These are phyloP conservation scores for Danio kyathit DNA, from an alignment of 2,797 vertebrate genomes.

Conservation along the genomic window DNA sequence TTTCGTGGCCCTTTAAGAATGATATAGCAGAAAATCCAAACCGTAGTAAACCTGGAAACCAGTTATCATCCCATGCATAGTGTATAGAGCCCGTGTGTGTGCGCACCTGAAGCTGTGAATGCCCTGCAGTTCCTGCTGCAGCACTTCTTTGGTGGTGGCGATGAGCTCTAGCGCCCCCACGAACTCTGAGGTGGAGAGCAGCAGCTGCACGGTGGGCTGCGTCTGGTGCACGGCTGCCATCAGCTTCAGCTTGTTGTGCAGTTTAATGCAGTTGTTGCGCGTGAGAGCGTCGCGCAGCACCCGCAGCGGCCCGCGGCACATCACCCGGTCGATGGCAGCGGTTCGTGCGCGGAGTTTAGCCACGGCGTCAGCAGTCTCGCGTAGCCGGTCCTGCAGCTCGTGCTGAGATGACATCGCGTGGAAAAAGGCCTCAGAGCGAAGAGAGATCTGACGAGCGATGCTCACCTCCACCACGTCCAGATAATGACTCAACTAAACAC, in stretches of 20 bases:
- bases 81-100: too few species aligned
- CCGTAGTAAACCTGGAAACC: too few species aligned
- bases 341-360: constrained; percentile 90
- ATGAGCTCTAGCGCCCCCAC: constrained; percentile 98
- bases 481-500: constrained; percentile 92
- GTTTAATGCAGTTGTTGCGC: constrained; percentile 90
- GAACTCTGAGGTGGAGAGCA: constrained; percentile 95
- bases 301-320: constrained; percentile 91
- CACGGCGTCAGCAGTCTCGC: constrained; percentile 90
- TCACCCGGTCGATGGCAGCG: constrained; percentile 88
- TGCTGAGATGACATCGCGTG: constrained; percentile 99
- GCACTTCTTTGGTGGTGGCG: constrained; percentile 95
- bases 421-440: constrained; percentile 98
- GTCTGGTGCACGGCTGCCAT: constrained; percentile 99
- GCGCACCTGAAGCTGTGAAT: constrained; percentile 71
- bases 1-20: too few species aligned
- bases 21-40: too few species aligned
- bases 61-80: too few species aligned
- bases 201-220: constrained; percentile 96
- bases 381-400: constrained; percentile 96
- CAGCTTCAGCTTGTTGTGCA: constrained; percentile 94
- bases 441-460: constrained; percentile 97
- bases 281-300: constrained; percentile 88
- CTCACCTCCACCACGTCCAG: constrained; percentile 98
- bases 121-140: constrained; percentile 98